Conservation (phyloP, 1,140 invertebrate genomes). For the Eriocheir sinensis region DNA sequence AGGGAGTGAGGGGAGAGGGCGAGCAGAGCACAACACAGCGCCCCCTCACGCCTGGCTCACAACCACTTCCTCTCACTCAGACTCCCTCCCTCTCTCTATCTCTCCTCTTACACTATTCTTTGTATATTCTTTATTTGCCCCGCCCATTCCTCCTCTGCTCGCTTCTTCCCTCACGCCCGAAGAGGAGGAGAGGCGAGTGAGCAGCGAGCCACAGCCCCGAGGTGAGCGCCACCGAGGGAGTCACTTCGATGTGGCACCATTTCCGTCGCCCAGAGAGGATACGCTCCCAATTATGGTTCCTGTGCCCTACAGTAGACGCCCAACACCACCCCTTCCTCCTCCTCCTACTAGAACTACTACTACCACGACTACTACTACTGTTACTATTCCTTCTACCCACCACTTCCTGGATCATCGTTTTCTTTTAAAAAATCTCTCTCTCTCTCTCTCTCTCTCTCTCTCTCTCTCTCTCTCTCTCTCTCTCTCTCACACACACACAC, state of each 20-base stretch:
- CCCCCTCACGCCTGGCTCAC: constrained; percentile 7
- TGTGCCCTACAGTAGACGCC: neutral
- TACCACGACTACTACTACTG: too few relatives aligned
- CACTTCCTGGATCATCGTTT: too few relatives aligned
- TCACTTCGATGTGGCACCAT: constrained; percentile 19
- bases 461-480: too few relatives aligned
- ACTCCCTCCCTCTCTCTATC: too few relatives aligned
- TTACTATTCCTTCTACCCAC: too few relatives aligned
- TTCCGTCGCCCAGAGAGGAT: constrained; percentile 12
- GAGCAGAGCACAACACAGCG: neutral
- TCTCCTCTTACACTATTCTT: too few relatives aligned
- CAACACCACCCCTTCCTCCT: neutral
- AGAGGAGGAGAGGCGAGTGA: neutral
- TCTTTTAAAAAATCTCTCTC: too few relatives aligned
- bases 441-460: too few relatives aligned
- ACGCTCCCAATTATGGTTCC: neutral
- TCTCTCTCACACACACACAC: constrained; percentile 19
- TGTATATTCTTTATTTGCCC: neutral
- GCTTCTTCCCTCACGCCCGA: neutral
- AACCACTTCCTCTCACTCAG: neutral
- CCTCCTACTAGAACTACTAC: too few relatives aligned
- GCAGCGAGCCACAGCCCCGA: too few relatives aligned
- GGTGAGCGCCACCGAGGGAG: neutral
- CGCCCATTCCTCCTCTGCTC: neutral
- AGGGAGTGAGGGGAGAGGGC: neutral